These are phyloP conservation scores for Larimichthys polyactis DNA, from an alignment of 2,113 vertebrate genomes.

Conservation along the genomic window DNA sequence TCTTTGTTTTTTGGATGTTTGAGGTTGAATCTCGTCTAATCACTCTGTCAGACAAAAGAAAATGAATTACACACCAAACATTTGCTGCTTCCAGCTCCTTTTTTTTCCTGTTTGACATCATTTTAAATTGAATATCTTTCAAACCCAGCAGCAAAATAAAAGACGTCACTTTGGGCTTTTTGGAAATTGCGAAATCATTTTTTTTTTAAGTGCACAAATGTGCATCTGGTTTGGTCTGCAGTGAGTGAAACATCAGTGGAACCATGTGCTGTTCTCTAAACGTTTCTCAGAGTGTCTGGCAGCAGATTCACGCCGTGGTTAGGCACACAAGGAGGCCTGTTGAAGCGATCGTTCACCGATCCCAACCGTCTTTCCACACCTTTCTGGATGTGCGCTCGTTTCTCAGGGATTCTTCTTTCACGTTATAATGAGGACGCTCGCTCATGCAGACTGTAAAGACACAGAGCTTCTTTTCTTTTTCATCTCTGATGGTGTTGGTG, in stretches of 20 bases:
- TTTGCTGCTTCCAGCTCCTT: background rate
- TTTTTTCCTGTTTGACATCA: background rate
- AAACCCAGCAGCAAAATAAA: background rate
- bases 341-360: background rate
- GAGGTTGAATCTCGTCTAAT: too few species aligned
- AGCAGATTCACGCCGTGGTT: background rate
- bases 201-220: too few species aligned
- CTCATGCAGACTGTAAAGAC: background rate
- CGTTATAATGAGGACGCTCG: conserved; percentile 28
- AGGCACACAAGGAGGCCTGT: background rate
- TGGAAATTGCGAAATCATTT: background rate
- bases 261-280: background rate
- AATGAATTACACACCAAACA: background rate
- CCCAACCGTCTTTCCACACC: background rate
- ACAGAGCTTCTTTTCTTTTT: background rate
- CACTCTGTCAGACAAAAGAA: background rate
- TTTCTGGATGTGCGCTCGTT: background rate
- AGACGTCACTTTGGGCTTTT: background rate
- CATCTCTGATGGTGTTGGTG: background rate
- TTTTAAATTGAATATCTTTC: background rate
- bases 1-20: too few species aligned
- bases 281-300: background rate
- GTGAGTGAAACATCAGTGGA: background rate
- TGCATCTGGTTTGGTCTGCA: background rate
- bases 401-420: background rate